Percentiles rank a stretch among this genome's conserved stretches.
phyloP scores from a whole-genome alignment of 2,113 vertebrate genomes.

The Phyllostomus discolor region DNA sequence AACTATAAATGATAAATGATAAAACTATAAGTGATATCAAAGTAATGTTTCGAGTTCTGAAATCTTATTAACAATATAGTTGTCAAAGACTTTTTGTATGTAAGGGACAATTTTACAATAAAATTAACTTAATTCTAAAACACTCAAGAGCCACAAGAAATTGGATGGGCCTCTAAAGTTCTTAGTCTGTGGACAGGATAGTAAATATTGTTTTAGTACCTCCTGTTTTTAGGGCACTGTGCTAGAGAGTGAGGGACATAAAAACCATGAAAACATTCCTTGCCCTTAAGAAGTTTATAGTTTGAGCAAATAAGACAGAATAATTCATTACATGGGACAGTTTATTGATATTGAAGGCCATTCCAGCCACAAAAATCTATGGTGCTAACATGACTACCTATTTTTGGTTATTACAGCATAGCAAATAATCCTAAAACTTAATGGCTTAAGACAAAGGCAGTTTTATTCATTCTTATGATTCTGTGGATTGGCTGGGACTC shows the following conservation, averaged over 20 bases:
- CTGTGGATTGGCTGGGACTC: background rate
- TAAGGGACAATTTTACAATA: constrained; percentile 6
- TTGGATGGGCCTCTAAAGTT: background rate
- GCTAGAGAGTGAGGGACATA: background rate
- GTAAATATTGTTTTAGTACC: constrained; percentile 33
- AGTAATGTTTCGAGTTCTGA: constrained; percentile 10
- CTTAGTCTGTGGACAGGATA: constrained; percentile 6
- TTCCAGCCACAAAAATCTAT: background rate
- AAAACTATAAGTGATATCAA: background rate
- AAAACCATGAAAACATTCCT: constrained; percentile 28
- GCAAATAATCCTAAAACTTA: background rate
- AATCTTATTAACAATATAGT: background rate
- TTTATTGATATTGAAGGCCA: constrained; percentile 18
- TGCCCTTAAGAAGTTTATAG: background rate
- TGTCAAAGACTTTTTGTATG: background rate
- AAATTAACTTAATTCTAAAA: background rate
- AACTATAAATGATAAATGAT: background rate
- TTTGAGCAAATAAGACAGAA: constrained; percentile 7
- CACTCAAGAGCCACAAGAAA: background rate
- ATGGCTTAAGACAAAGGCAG: background rate
- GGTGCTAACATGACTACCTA: background rate
- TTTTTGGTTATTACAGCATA: constrained; percentile 11
- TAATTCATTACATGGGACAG: background rate
- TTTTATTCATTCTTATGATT: constrained; percentile 24
- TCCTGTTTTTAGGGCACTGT: background rate